These are phyloP conservation scores for Elaeidobius kamerunicus DNA, from an alignment of 2,888 invertebrate genomes.

Conservation along the genomic window DNA sequence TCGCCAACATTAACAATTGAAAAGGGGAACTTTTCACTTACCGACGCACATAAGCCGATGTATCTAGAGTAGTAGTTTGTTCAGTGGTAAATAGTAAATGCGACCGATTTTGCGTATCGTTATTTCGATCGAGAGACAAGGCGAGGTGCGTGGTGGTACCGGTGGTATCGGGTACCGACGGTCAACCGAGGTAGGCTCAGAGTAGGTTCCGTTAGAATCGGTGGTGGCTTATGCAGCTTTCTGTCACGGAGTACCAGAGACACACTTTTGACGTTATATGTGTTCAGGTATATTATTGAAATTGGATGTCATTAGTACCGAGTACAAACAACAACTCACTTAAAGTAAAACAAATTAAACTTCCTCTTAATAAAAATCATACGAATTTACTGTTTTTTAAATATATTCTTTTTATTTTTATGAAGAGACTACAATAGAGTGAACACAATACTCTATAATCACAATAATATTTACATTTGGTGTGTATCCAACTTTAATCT, in stretches of 20 bases:
- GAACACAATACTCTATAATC: no score
- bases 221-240: slow-evolving; percentile 4
- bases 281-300: background rate
- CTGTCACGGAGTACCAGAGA: background rate
- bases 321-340: no score
- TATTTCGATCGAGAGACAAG: slow-evolving; percentile 4
- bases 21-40: slow-evolving; percentile 27
- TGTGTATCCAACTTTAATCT: no score
- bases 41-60: slow-evolving; percentile 21
- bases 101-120: slow-evolving; percentile 18
- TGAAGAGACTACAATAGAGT: no score
- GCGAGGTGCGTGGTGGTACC: slow-evolving; percentile 18
- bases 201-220: slow-evolving; percentile 14
- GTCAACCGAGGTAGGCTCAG: slow-evolving; percentile 3
- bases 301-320: no score
- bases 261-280: background rate
- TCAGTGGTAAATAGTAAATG: slow-evolving; percentile 22
- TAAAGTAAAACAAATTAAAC: background rate
- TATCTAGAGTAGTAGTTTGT: slow-evolving; percentile 22
- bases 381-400: no score
- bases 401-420: no score
- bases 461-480: no score
- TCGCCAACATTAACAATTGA: slow-evolving; percentile 21
- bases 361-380: background rate
- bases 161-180: slow-evolving; percentile 2